Percentiles rank a stretch among this genome's conserved stretches.
phyloP scores from a whole-genome alignment of 2,888 invertebrate genomes.

The Euspilapteryx auroguttella region DNA sequence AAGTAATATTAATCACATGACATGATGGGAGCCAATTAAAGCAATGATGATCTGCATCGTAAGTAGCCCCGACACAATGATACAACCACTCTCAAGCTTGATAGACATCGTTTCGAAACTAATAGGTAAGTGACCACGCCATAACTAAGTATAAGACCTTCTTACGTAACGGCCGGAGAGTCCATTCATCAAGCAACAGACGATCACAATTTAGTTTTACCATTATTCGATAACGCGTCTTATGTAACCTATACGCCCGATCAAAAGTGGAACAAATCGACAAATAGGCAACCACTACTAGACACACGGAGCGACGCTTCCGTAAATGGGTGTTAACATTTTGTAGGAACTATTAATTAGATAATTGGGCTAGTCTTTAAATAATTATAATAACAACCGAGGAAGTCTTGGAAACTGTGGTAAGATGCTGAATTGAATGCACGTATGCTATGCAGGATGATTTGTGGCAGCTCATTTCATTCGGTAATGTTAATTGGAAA shows the following conservation, averaged over 20 bases:
- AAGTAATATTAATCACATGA: too few species aligned
- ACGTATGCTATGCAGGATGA: too few species aligned
- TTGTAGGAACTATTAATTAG: not conserved
- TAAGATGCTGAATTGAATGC: too few species aligned
- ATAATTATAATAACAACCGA: too few species aligned
- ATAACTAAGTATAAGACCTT: conserved; percentile 12
- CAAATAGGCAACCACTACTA: too few species aligned
- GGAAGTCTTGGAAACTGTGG: too few species aligned
- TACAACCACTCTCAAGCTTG: too few species aligned
- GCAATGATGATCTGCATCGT: too few species aligned
- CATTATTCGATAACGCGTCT: conserved; percentile 16
- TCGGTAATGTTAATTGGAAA: too few species aligned
- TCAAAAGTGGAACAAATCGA: conserved; percentile 23
- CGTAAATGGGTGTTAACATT: conserved; percentile 1
- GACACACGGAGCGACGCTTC: not conserved
- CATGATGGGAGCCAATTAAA: conserved; percentile 3
- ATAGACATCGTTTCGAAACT: conserved; percentile 16
- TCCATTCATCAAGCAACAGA: conserved; percentile 15
- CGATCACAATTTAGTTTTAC: conserved; percentile 15
- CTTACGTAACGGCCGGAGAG: conserved; percentile 10
- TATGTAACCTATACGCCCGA: conserved; percentile 14
- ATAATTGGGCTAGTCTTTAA: too few species aligned
- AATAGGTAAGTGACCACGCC: conserved; percentile 10
- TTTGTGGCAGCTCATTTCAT: too few species aligned
- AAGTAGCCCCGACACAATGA: too few species aligned